These are phyloP conservation scores for Drosophila fulvimacula DNA, from an alignment of 2,888 invertebrate species.

Conservation along the genomic window DNA sequence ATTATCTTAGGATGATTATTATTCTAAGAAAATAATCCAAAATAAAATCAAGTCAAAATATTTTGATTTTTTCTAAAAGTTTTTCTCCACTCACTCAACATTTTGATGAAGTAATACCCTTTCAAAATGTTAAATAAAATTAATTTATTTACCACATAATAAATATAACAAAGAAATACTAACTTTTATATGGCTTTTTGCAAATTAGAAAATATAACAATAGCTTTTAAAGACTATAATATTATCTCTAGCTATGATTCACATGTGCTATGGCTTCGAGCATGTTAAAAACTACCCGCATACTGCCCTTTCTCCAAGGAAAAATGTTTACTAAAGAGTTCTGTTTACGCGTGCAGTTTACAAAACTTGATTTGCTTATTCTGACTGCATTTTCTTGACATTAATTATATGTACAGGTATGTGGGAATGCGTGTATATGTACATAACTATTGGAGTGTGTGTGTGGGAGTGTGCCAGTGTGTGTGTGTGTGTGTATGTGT, in stretches of 20 bases:
- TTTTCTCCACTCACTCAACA: background rate
- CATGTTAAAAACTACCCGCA: background rate
- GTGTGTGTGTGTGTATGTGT: constrained; percentile 2
- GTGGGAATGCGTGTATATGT: constrained; percentile 1
- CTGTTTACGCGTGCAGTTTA: constrained; percentile 36
- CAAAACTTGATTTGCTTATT: constrained; percentile 56
- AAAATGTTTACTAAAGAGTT: constrained; percentile 8
- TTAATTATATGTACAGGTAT: constrained; percentile 34
- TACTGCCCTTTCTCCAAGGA: background rate
- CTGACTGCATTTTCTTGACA: constrained; percentile 66
- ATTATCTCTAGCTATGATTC: background rate
- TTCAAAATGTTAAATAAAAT: no score
- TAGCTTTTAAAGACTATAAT: background rate
- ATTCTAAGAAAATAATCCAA: background rate
- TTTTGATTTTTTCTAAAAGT: no score
- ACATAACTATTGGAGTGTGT: background rate
- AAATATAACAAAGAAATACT: background rate
- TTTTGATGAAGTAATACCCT: background rate
- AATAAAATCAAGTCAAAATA: background rate
- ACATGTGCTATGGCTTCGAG: background rate
- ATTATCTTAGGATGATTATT: no score
- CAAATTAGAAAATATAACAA: background rate
- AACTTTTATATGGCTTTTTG: background rate
- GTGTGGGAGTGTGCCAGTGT: background rate
- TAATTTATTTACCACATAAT: background rate